Percentiles rank a stretch among this genome's conserved stretches.
These are phyloP conservation scores for Ceratosolen fusciceps DNA, from an alignment of 1,140 invertebrate species.

Conservation along the genomic window DNA sequence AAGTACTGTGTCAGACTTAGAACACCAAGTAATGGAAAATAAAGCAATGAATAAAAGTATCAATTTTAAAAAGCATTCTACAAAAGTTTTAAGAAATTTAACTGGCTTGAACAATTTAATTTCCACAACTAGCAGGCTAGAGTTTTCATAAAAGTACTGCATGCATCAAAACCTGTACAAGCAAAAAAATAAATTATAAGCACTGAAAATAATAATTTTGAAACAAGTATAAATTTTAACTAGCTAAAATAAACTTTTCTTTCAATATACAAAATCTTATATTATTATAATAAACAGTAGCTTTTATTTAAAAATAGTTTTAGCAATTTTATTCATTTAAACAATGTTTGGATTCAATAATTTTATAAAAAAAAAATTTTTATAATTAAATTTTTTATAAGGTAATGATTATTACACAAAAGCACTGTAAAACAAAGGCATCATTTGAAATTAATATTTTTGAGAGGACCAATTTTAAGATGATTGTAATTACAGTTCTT, in stretches of 20 bases:
- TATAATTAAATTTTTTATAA: no score
- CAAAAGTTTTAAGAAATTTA: background rate
- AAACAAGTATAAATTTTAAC: background rate
- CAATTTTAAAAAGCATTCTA: conserved; percentile 19
- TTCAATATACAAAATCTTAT: no score
- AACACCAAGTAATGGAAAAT: background rate
- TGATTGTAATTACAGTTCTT: conserved; percentile 4
- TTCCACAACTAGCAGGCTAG: background rate
- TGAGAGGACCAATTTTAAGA: background rate
- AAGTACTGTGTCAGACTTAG: conserved; percentile 16
- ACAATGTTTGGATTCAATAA: no score
- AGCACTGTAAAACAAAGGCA: background rate
- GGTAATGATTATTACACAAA: no score
- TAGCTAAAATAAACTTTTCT: no score
- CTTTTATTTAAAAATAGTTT: no score
- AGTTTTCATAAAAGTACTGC: conserved; percentile 18
- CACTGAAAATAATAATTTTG: background rate
- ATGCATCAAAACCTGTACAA: conserved; percentile 47
- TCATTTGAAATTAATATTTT: background rate
- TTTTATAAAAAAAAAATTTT: no score
- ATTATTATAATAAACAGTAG: no score
- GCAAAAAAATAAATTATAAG: conserved; percentile 5
- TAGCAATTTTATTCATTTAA: background rate
- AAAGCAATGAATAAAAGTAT: background rate
- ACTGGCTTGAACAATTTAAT: background rate